Conservation (phyloP, 1,140 invertebrate genomes). For the Procambarus virginalis region DNA sequence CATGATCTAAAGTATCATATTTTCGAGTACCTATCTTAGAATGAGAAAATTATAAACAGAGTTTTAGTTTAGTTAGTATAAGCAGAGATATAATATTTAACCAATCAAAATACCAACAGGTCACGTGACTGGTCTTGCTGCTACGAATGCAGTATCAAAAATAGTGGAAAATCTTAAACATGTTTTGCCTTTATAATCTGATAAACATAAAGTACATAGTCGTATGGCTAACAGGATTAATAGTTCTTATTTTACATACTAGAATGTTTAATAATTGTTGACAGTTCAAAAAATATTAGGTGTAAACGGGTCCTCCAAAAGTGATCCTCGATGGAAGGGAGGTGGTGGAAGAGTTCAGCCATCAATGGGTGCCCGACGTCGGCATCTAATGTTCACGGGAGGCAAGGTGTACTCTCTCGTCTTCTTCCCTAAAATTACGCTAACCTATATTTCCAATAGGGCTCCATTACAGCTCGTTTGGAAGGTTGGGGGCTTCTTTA, state of each 20-base stretch:
- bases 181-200: too few relatives aligned
- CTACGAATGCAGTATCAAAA: background rate
- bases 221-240: too few relatives aligned
- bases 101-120: background rate
- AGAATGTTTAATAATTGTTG: too few relatives aligned
- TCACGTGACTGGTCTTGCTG: conserved; percentile 28
- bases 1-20: too few relatives aligned
- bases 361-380: conserved; percentile 53
- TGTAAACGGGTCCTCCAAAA: background rate
- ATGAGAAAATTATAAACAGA: too few relatives aligned
- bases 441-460: conserved; percentile 64
- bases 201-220: too few relatives aligned
- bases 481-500: conserved; percentile 62
- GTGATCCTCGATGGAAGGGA: conserved; percentile 36
- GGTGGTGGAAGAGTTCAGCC: conserved; percentile 11
- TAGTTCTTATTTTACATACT: too few relatives aligned
- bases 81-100: background rate
- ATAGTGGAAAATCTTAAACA: background rate
- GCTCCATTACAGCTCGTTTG: conserved; percentile 58
- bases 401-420: conserved; percentile 48
- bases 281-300: background rate
- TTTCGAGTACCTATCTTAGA: too few relatives aligned
- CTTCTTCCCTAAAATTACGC: conserved; percentile 66
- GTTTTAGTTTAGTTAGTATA: too few relatives aligned
- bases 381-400: conserved; percentile 56